Percentiles rank a stretch among this genome's conserved stretches.
phyloP scores from a whole-genome alignment of 2,113 vertebrate genomes.

The Thamnophis sirtalis region DNA sequence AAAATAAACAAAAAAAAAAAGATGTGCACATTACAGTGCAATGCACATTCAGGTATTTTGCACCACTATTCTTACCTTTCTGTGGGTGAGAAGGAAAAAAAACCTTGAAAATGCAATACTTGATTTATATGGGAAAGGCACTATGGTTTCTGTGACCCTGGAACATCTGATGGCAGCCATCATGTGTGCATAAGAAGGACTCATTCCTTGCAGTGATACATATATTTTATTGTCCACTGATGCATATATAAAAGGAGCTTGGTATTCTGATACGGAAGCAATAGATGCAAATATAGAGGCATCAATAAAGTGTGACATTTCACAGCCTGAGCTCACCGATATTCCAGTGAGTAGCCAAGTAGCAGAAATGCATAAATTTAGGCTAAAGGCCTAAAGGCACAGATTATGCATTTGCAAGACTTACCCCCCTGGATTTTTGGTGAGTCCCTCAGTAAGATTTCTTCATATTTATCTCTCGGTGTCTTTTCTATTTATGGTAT shows the following conservation, averaged over 20 bases:
- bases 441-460: neutral
- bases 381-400: neutral
- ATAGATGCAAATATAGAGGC: neutral
- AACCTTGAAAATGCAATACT: slow-evolving; percentile 81
- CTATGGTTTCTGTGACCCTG: slow-evolving; percentile 22
- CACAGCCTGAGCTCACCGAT: neutral
- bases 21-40: slow-evolving; percentile 35
- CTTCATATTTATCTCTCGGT: neutral
- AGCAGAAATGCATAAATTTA: slow-evolving; percentile 22
- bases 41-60: slow-evolving; percentile 35
- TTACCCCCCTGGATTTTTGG: slow-evolving; percentile 11
- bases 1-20: slow-evolving; percentile 52
- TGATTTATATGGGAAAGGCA: slow-evolving; percentile 57
- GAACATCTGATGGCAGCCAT: neutral
- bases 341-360: neutral
- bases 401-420: slow-evolving; percentile 5
- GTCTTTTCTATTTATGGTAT: neutral
- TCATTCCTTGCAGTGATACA: slow-evolving; percentile 22
- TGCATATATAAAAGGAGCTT: slow-evolving; percentile 8
- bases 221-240: neutral
- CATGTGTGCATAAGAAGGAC: slow-evolving; percentile 25
- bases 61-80: slow-evolving; percentile 67
- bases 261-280: neutral
- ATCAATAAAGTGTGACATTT: slow-evolving; percentile 25
- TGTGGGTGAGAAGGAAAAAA: slow-evolving; percentile 43